Conservation (phyloP, 92 coral and sea anemone genomes). For the Siderastrea siderea region DNA sequence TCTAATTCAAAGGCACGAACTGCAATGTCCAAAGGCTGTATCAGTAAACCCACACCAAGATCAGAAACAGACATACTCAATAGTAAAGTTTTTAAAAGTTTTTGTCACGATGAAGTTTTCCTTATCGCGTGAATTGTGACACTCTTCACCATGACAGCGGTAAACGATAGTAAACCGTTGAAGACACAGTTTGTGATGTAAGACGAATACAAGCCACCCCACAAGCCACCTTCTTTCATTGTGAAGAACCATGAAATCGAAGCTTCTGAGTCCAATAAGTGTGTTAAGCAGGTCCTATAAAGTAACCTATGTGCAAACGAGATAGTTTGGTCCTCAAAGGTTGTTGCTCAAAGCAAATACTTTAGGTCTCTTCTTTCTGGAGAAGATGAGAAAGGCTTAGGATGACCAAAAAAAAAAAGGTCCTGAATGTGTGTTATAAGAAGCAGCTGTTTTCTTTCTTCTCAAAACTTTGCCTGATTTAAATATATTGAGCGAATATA, state of each 20-base stretch:
- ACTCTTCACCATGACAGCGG: background rate
- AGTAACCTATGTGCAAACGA: too few relatives aligned
- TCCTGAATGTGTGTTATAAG: too few relatives aligned
- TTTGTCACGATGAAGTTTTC: background rate
- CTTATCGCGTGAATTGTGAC: background rate
- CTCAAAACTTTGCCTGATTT: too few relatives aligned
- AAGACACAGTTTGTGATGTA: background rate
- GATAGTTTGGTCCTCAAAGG: too few relatives aligned
- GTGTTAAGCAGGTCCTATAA: too few relatives aligned
- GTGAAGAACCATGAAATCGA: background rate
- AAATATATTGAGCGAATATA: too few relatives aligned
- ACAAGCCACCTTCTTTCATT: background rate
- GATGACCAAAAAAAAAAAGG: too few relatives aligned
- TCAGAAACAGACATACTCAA: background rate
- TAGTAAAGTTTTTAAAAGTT: background rate
- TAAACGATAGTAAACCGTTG: background rate
- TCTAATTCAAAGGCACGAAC: background rate
- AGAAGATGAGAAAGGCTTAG: too few relatives aligned
- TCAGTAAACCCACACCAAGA: background rate
- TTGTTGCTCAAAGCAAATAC: too few relatives aligned
- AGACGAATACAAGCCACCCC: background rate
- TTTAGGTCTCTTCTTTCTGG: too few relatives aligned
- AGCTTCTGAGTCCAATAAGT: too few relatives aligned
- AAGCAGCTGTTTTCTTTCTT: too few relatives aligned
- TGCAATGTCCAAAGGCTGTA: background rate